Evolutionary conservation across 2,888 invertebrate species (phyloP).

Genomic region (Drosophila prolongata): DNA sequence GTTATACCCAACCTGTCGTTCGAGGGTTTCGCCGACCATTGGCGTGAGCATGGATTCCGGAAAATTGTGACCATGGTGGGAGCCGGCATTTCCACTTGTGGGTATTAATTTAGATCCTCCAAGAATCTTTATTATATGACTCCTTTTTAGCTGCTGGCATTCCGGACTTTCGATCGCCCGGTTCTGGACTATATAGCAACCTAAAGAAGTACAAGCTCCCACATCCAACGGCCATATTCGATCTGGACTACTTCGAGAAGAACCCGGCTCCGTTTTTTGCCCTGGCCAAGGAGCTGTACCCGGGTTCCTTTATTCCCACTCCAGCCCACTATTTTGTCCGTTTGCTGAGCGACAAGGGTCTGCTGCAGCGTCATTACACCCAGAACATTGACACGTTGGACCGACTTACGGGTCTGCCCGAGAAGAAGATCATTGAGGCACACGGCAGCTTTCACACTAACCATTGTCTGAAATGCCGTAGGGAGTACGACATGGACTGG

Average conservation of each 20-base stretch:
- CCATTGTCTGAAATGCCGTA: slow-evolving; percentile 91
- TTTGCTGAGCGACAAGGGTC: slow-evolving; percentile 92
- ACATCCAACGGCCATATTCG: slow-evolving; percentile 96
- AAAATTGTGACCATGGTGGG: slow-evolving; percentile 97
- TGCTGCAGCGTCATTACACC: slow-evolving; percentile 91
- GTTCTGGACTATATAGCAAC: slow-evolving; percentile 95
- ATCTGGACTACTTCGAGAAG: slow-evolving; percentile 92
- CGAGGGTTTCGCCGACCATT: slow-evolving; percentile 92
- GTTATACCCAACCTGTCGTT: slow-evolving; percentile 89
- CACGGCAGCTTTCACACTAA: slow-evolving; percentile 97
- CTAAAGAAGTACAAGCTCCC: slow-evolving; percentile 95
- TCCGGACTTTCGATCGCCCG: slow-evolving; percentile 97
- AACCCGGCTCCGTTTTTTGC: slow-evolving; percentile 97
- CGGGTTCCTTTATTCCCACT: slow-evolving; percentile 95
- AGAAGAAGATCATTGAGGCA: slow-evolving; percentile 95
- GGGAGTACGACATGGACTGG: slow-evolving; percentile 91
- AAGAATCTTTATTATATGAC: neutral
- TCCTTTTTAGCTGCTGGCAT: slow-evolving; percentile 88
- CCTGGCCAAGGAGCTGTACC: slow-evolving; percentile 95
- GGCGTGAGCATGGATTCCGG: slow-evolving; percentile 90
- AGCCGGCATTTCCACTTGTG: slow-evolving; percentile 98
- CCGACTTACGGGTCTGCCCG: slow-evolving; percentile 92
- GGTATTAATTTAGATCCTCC: slow-evolving; percentile 81
- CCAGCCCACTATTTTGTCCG: slow-evolving; percentile 95
- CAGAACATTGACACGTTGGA: slow-evolving; percentile 98